Conservation (phyloP, 2,888 invertebrate species). For the Rhagonycha lutea region DNA sequence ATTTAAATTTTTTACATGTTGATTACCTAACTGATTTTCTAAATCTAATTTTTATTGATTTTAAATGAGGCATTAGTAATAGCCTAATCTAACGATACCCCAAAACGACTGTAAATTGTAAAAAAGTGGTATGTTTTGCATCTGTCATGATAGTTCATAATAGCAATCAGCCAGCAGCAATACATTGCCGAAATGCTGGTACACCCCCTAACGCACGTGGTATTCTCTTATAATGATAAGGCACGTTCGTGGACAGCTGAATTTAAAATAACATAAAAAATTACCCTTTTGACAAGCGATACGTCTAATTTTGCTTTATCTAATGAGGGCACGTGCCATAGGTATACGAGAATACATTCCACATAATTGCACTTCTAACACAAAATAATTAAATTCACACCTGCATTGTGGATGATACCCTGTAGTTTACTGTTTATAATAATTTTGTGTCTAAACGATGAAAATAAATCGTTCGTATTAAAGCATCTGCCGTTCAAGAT, state of each 20-base stretch:
- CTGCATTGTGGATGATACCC: conserved; percentile 15
- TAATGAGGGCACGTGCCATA: conserved; percentile 30
- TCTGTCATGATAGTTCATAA: not conserved
- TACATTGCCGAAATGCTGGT: conserved; percentile 16
- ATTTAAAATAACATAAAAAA: conserved; percentile 6
- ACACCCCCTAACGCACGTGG: conserved; percentile 11
- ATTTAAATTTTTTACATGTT: not conserved
- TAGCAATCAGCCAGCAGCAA: conserved; percentile 10
- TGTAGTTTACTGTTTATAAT: conserved; percentile 5
- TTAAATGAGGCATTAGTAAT: not conserved
- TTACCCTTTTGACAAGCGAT: conserved; percentile 22
- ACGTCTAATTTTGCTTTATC: conserved; percentile 31
- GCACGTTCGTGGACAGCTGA: conserved; percentile 17
- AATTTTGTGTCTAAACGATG: not conserved
- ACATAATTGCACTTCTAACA: not conserved
- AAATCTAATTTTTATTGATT: not conserved
- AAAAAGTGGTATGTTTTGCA: not conserved
- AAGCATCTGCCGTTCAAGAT: conserved; percentile 29
- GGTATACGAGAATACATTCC: not conserved
- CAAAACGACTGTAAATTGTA: not conserved
- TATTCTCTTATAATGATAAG: conserved; percentile 18
- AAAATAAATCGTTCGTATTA: conserved; percentile 18
- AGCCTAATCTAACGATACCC: not conserved
- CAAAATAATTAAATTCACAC: conserved; percentile 13
- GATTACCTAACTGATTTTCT: not conserved